Base-by-base conservation (phyloP, 2,797 vertebrate genomes). In the Pampus argenteus region DNA sequence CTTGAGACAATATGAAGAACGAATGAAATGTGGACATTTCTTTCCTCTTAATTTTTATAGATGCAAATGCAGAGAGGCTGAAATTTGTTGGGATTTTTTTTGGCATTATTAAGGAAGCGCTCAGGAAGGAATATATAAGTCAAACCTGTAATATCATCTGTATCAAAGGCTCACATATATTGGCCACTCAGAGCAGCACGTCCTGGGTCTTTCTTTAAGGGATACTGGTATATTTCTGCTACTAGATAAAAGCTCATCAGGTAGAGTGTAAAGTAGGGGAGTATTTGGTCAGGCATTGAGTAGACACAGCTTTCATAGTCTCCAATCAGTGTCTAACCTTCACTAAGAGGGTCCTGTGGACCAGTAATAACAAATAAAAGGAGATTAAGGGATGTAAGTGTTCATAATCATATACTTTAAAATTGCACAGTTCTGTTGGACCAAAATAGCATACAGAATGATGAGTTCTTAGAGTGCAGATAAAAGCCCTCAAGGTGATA, bases 401-500 rank as follows among this genome's bases (percentile, higher is more conserved):
- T 58, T 87, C 62, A 69, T 61, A 72, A 72, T 71, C 42, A 38
- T 45, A 44, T 40, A 45, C 48, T 81, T 77, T 68, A 66, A 80
- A 52, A 65, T 73, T 66, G 55, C 72, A 76, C 47, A 71, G 59
- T 50, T 73, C 23, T 34, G 20, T 72, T 62, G 1, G 47, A 66
- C 74, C 44, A 50, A 76, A 78, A 83, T 74, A 71, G 66, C 70
- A 71, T 57, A 23, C 20, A 72, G 34, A 75, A 49, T 73, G 79
- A 72, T 78, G 64, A 76, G 47, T 58, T 76, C 56, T 65, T 61
- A 59, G 56, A 78, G 58, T 50, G 59, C 66, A 65, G 69, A 81
- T 72, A 72, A 65, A 82, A 79, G 25, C 2, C 76, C 47, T 40
- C 71, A 70, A 82, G 74, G 44, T 70, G 57, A 65, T 78, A 74